phyloP scores from a whole-genome alignment of 2,888 invertebrate species.

The Coelopa pilipes region DNA sequence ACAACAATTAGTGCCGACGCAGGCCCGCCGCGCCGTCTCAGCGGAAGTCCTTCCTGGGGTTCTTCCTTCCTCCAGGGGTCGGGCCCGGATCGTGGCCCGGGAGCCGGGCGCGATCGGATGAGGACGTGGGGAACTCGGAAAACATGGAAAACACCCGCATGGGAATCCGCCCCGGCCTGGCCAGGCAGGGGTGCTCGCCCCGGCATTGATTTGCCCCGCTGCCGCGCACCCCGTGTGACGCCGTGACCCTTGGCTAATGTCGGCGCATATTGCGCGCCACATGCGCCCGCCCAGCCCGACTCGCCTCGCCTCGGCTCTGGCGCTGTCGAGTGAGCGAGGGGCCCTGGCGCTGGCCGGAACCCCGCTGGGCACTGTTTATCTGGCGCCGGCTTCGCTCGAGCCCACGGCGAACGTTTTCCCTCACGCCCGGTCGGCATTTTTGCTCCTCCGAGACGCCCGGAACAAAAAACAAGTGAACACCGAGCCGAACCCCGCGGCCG shows the following conservation, averaged over 20 bases:
- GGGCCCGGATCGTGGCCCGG: too few species aligned
- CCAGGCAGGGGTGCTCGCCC: background rate
- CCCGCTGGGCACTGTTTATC: slow-evolving; percentile 46
- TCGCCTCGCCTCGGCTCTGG: background rate
- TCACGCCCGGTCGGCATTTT: slow-evolving; percentile 42
- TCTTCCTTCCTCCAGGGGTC: too few species aligned
- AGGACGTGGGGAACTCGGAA: background rate
- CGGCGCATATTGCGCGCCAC: slow-evolving; percentile 7
- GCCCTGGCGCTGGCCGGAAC: background rate
- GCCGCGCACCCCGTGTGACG: background rate
- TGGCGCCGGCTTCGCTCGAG: background rate
- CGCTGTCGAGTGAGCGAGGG: background rate
- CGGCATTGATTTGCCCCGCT: background rate
- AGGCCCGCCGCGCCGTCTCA: background rate
- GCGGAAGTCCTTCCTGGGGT: background rate
- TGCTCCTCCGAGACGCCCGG: slow-evolving; percentile 7
- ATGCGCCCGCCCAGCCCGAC: background rate
- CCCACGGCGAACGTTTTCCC: slow-evolving; percentile 39
- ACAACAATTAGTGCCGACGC: slow-evolving; percentile 3
- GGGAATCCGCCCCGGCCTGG: background rate
- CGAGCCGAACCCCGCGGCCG: too few species aligned
- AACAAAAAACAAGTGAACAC: slow-evolving; percentile 1
- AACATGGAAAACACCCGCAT: background rate
- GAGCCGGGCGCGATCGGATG: too few species aligned
- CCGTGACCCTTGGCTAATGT: background rate